Percentiles rank a stretch among this genome's conserved stretches.
Conservation (phyloP, 1,140 invertebrate species). For the Idris sp. region DNA sequence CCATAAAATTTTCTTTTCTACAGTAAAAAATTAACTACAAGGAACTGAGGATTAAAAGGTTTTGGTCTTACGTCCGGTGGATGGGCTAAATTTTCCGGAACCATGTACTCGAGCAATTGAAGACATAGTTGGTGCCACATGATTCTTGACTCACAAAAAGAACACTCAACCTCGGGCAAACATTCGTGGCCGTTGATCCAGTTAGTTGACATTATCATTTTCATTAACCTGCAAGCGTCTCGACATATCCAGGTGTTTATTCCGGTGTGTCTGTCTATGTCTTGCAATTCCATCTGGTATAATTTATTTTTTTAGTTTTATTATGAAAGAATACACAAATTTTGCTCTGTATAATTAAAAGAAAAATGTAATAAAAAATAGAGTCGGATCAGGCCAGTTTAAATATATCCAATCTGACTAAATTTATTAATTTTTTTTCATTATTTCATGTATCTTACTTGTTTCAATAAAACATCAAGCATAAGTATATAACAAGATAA, state of each 20-base stretch:
- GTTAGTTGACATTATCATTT: constrained; percentile 87
- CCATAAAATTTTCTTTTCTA: too few species aligned
- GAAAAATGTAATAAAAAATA: too few species aligned
- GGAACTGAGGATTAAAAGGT: neutral
- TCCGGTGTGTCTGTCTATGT: constrained; percentile 89
- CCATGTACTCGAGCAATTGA: constrained; percentile 88
- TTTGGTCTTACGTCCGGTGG: constrained; percentile 84
- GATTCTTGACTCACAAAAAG: constrained; percentile 93
- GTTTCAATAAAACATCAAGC: constrained; percentile 96
- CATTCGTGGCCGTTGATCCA: constrained; percentile 88
- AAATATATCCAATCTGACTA: too few species aligned
- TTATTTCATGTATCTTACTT: constrained; percentile 85
- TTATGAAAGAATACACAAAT: too few species aligned
- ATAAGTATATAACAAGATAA: constrained; percentile 97
- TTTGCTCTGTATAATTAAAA: too few species aligned
- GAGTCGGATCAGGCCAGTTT: too few species aligned
- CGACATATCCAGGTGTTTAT: constrained; percentile 87
- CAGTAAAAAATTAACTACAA: too few species aligned
- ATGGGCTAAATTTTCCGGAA: constrained; percentile 84
- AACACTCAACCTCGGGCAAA: constrained; percentile 84
- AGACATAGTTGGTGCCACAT: constrained; percentile 95
- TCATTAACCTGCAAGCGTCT: constrained; percentile 87
- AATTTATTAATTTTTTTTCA: too few species aligned
- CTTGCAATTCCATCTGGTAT: constrained; percentile 92
- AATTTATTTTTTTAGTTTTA: too few species aligned